A percentile compares a stretch with the other conserved stretches of the same genome.
Conservation (phyloP, 2,888 invertebrate species). For the Prostheceraeus crozeri region DNA sequence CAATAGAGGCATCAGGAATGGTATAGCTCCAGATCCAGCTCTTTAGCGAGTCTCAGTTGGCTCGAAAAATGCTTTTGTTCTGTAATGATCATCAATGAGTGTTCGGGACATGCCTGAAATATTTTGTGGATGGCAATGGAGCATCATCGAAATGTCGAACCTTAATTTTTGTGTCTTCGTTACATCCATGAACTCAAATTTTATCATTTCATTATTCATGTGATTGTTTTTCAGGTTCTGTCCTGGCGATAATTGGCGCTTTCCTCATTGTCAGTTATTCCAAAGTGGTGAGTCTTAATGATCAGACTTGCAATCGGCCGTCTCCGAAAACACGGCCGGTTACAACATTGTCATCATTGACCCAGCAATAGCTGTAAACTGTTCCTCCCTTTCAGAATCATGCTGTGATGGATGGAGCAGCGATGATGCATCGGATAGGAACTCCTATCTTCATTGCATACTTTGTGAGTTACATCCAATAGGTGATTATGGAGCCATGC, state of each 20-base stretch:
- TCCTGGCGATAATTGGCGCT: constrained; percentile 50
- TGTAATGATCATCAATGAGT: no score
- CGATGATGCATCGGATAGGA: constrained; percentile 45
- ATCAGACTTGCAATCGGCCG: no score
- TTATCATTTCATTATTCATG: background rate
- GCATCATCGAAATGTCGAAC: no score
- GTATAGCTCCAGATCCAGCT: no score
- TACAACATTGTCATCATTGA: background rate
- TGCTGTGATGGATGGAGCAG: constrained; percentile 45
- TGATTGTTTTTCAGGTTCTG: constrained; percentile 40
- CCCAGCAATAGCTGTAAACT: background rate
- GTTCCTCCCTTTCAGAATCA: constrained; percentile 45
- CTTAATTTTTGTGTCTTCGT: background rate
- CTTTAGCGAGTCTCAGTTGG: no score
- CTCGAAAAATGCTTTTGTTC: no score
- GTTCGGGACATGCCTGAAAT: no score
- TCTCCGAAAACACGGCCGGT: constrained; percentile 49
- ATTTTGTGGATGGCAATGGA: no score
- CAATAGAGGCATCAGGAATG: no score
- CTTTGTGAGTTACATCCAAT: constrained; percentile 47
- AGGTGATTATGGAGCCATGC: background rate
- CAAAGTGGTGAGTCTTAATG: no score
- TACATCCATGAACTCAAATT: background rate
- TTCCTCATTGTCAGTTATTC: constrained; percentile 50
- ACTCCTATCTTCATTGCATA: constrained; percentile 49